Evolutionary conservation across 2,113 vertebrate genomes (phyloP), one percentile per base, ranked within the genome.

Genomic region (Anarrhichthys ocellatus): DNA sequence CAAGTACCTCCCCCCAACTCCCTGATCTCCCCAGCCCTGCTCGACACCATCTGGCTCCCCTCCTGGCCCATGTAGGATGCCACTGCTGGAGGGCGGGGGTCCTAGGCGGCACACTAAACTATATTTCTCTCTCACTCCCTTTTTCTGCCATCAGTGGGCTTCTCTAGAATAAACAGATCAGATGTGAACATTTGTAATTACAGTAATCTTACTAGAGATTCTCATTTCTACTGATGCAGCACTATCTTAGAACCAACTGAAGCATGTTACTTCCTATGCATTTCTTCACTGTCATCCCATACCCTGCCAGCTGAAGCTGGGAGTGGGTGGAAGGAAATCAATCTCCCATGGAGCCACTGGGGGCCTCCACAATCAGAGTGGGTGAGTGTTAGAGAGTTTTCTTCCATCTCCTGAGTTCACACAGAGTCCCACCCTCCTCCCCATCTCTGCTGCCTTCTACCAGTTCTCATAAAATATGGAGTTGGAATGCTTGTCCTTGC

Each of bases 41-140:
- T 88, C 83, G 2, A 76, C 89, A 91, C 94, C 94, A 95, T 95
- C 95, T 95, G 95, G 91, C 90, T 92, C 85, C 83, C 92, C 90
- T 92, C 87, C 85, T 92, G 93, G 85, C 84, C 88, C 84, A 71
- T 88, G 79, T 86, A 85, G 81, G 90, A 92, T 89, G 84, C 83
- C 80, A 84, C 73, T 86, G 88, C 81, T 91, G 82, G 84, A 82
- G 79, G 86, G 90, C 6, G 50, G 40, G 81, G 48, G 50, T 86
- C 80, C 63, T 32, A 59, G 73, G 38, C 80, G 34, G 69, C 80
- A 34, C 73, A 77, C 68, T 66, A 74, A 87, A 86, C 68, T 84
- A 61, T 73, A 59, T 67, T 8, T 73, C 56, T 63, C 44, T 72
- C 68, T 36, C 24, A n/a, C 73, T 81, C 52, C 27, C 56, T 46